These are phyloP conservation scores for Panopea generosa DNA, from an alignment of 2,888 invertebrate species.

Conservation along the genomic window DNA sequence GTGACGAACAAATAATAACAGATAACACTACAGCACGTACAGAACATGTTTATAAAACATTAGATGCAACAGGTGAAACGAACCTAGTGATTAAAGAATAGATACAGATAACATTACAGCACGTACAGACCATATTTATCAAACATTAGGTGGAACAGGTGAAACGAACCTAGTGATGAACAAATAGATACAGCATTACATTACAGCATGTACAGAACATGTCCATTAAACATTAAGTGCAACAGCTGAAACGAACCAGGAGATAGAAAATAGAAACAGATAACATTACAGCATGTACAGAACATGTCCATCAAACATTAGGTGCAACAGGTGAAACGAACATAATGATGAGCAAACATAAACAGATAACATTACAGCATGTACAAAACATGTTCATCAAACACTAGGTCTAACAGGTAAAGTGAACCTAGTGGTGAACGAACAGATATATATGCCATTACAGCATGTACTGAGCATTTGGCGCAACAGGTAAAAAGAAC, in stretches of 20 bases:
- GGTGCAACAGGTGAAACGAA: too few relatives aligned
- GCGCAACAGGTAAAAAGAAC: constrained; percentile 86
- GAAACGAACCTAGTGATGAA: constrained; percentile 84
- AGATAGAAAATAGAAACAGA: too few relatives aligned
- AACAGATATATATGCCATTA: not conserved
- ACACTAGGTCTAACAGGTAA: constrained; percentile 86
- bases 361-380: too few relatives aligned
- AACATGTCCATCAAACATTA: too few relatives aligned
- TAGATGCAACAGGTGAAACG: constrained; percentile 86
- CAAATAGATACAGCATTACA: constrained; percentile 66
- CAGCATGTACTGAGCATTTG: constrained; percentile 71
- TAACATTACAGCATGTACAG: too few relatives aligned
- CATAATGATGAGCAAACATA: too few relatives aligned
- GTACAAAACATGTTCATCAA: constrained; percentile 86
- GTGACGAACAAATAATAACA: constrained; percentile 13
- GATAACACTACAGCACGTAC: not conserved
- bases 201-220: too few relatives aligned
- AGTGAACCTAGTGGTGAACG: constrained; percentile 85
- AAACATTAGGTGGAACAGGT: constrained; percentile 86
- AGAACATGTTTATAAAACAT: constrained; percentile 85
- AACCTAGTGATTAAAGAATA: constrained; percentile 77
- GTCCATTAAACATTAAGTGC: too few relatives aligned
- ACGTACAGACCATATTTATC: constrained; percentile 86
- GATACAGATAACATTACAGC: too few relatives aligned
- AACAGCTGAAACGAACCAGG: too few relatives aligned